A percentile compares a stretch with the other conserved stretches of the same genome.
These are phyloP conservation scores for Lophochroa leadbeateri DNA, from an alignment of 2,113 vertebrate species.

Conservation along the genomic window DNA sequence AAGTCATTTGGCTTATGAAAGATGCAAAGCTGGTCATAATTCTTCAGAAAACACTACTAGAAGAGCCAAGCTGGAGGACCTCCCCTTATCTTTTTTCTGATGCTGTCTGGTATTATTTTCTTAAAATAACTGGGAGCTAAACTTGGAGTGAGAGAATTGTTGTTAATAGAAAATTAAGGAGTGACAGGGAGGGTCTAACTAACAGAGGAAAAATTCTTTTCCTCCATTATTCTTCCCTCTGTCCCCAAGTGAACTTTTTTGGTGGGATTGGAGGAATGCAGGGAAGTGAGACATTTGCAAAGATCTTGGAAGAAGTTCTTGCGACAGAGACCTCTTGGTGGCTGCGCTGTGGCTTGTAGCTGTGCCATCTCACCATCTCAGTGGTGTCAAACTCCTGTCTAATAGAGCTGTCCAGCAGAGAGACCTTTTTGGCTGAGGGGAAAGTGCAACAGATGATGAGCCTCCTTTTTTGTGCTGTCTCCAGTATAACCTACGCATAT, in stretches of 20 bases:
- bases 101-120: background rate
- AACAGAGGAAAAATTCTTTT: background rate
- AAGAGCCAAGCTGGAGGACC: background rate
- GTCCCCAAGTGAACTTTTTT: background rate
- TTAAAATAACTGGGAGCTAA: background rate
- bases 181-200: background rate
- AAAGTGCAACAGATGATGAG: background rate
- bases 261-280: background rate
- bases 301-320: background rate
- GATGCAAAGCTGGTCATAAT: background rate
- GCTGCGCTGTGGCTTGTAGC: fast-evolving
- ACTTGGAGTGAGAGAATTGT: background rate
- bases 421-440: background rate
- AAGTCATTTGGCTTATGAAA: background rate
- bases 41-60: background rate
- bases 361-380: background rate
- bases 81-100: background rate
- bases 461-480: background rate
- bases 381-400: background rate
- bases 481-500: background rate
- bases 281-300: background rate
- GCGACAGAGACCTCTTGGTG: background rate
- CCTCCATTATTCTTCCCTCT: background rate
- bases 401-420: background rate
- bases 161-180: background rate